Evolutionary conservation across 2,113 vertebrate species (phyloP).

Genomic region (Gymnogyps californianus): DNA sequence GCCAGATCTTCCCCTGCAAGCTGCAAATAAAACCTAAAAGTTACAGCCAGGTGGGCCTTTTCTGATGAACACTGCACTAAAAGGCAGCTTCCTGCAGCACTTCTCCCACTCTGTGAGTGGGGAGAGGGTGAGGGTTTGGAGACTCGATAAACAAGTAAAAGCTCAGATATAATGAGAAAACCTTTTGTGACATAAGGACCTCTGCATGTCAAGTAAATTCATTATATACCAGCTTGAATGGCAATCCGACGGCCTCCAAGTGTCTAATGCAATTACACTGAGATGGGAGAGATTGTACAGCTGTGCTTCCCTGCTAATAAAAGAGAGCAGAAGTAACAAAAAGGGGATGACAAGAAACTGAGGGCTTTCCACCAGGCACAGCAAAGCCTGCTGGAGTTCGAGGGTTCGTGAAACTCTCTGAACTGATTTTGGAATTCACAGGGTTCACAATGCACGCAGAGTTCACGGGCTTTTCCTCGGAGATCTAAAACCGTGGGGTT

Average conservation of each 20-base stretch:
- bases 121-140: background rate
- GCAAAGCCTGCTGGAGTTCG: background rate
- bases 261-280: slow-evolving; percentile 49
- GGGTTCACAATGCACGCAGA: background rate
- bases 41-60: background rate
- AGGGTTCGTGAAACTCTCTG: background rate
- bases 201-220: slow-evolving; percentile 61
- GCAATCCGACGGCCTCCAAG: slow-evolving; percentile 32
- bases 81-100: background rate
- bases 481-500: background rate
- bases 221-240: slow-evolving; percentile 42
- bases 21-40: background rate
- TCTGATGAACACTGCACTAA: background rate
- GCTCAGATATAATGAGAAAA: slow-evolving; percentile 59
- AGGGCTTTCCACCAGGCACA: background rate
- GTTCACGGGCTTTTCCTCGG: background rate
- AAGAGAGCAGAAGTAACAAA: background rate
- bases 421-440: background rate
- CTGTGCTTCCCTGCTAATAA: slow-evolving; percentile 10
- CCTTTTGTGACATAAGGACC: slow-evolving; percentile 63
- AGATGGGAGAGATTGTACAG: slow-evolving; percentile 39
- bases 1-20: background rate
- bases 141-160: slow-evolving; percentile 25
- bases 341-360: background rate
- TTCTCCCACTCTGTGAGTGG: background rate